Evolutionary conservation across 2,888 invertebrate genomes (phyloP).

Genomic region (Orthosia incerta): DNA sequence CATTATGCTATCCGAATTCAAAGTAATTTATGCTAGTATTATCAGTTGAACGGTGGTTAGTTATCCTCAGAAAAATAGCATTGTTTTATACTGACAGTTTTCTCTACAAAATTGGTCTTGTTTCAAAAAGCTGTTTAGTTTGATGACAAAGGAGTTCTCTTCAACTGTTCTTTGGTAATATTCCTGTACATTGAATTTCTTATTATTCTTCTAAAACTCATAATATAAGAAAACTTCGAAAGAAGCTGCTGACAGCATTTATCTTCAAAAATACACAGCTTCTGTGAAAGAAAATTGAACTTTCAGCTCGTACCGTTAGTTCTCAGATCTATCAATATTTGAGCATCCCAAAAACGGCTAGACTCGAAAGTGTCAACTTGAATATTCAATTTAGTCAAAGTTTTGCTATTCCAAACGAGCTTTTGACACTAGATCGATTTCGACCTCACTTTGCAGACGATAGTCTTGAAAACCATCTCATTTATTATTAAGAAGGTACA

Average conservation of each 20-base stretch:
- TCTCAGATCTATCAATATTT: conserved; percentile 47
- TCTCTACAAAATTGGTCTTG: not conserved
- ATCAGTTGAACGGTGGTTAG: too few species aligned
- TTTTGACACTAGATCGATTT: conserved; percentile 35
- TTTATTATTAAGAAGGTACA: conserved; percentile 36
- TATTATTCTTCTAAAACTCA: not conserved
- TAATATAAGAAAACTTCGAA: not conserved
- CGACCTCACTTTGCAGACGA: conserved; percentile 5
- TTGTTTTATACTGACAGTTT: not conserved
- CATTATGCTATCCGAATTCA: too few species aligned
- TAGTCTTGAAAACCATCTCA: conserved; percentile 13
- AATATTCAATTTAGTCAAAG: conserved; percentile 43
- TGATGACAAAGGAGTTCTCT: not conserved
- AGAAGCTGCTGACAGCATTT: conserved; percentile 19
- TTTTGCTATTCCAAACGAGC: conserved; percentile 20
- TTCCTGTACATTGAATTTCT: not conserved
- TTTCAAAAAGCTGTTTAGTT: not conserved
- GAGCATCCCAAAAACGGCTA: conserved; percentile 41
- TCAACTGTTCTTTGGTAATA: not conserved
- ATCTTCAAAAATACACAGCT: conserved; percentile 3
- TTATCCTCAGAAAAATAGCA: not conserved
- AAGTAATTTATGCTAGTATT: too few species aligned
- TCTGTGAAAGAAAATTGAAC: conserved; percentile 12
- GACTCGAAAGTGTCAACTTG: conserved; percentile 31
- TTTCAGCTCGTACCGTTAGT: conserved; percentile 21